Conservation (phyloP, 1,140 invertebrate species). For the Sycobia sp. region DNA sequence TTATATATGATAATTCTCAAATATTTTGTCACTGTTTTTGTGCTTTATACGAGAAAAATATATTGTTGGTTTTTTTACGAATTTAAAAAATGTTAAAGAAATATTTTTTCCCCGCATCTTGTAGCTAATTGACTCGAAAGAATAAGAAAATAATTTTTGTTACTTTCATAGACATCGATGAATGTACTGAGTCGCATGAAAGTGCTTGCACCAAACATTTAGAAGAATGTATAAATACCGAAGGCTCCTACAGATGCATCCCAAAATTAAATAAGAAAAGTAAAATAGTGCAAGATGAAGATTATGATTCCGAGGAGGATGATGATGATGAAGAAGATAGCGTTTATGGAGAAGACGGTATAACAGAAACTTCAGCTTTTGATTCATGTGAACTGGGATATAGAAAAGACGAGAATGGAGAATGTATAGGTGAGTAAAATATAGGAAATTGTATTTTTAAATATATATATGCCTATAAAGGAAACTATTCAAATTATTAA, state of each 20-base stretch:
- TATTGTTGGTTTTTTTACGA: too few species aligned
- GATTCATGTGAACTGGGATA: constrained; percentile 58
- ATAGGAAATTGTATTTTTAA: too few species aligned
- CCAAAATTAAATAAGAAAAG: constrained; percentile 46
- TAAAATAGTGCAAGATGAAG: constrained; percentile 48
- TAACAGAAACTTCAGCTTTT: constrained; percentile 55
- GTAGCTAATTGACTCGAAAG: too few species aligned
- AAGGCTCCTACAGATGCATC: constrained; percentile 65
- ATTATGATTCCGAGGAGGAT: constrained; percentile 52
- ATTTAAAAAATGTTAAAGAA: too few species aligned
- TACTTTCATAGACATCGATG: constrained; percentile 68
- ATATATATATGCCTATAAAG: too few species aligned
- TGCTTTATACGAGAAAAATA: too few species aligned
- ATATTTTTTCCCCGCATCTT: too few species aligned
- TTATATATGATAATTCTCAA: too few species aligned
- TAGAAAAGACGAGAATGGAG: constrained; percentile 60
- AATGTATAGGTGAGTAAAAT: constrained; percentile 55
- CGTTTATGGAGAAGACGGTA: constrained; percentile 42
- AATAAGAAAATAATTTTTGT: neutral
- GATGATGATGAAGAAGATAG: constrained; percentile 44
- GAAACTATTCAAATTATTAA: neutral
- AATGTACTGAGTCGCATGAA: constrained; percentile 64
- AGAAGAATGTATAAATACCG: constrained; percentile 64
- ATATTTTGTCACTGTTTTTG: too few species aligned
- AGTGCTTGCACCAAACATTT: constrained; percentile 30